Conservation (phyloP, 2,888 invertebrate genomes). For the Agriopis aurantiaria region DNA sequence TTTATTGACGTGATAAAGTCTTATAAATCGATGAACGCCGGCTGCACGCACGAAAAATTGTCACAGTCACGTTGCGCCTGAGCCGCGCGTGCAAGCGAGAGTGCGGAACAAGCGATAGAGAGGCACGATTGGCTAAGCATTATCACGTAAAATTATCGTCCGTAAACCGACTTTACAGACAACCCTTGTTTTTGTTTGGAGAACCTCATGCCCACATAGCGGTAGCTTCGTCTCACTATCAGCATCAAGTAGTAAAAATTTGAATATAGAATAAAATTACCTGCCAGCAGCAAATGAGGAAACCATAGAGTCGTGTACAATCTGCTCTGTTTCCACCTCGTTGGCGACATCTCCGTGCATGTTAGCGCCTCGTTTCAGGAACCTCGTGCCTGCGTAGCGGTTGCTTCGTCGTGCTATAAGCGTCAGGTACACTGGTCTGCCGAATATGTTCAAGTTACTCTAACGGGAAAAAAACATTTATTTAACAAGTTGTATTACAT, state of each 20-base stretch:
- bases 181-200: too few species aligned
- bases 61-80: too few species aligned
- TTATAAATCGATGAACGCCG: too few species aligned
- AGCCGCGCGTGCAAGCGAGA: too few species aligned
- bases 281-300: slow-evolving; percentile 90
- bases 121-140: too few species aligned
- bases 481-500: neutral
- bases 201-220: too few species aligned
- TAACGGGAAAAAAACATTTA: slow-evolving; percentile 56
- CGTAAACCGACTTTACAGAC: too few species aligned
- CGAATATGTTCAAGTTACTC: slow-evolving; percentile 96
- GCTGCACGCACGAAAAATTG: too few species aligned
- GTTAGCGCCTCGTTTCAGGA: slow-evolving; percentile 98
- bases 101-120: too few species aligned
- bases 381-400: slow-evolving; percentile 98
- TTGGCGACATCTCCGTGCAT: slow-evolving; percentile 98
- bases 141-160: too few species aligned
- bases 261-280: slow-evolving; percentile 50
- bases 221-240: neutral
- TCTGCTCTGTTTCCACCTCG: slow-evolving; percentile 99
- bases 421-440: slow-evolving; percentile 94
- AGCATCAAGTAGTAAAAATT: slow-evolving; percentile 5
- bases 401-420: slow-evolving; percentile 97
- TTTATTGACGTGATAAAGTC: too few species aligned
- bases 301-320: slow-evolving; percentile 94